Base-by-base conservation (phyloP, 1,140 invertebrate genomes). In the Bradynema listronoti region DNA sequence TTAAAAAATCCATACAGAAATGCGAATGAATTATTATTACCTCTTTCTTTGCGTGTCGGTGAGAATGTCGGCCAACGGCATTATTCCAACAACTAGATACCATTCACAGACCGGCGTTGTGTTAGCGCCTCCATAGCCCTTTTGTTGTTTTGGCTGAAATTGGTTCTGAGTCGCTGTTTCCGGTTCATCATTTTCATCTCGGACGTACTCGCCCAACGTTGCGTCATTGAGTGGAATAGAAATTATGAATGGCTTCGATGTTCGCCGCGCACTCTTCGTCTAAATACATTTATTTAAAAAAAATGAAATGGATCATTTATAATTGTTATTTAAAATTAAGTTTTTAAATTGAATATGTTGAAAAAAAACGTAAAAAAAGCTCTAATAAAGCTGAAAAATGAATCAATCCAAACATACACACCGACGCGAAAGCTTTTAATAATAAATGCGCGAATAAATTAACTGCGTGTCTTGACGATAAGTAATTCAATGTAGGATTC, bases 181-280 rank as follows among this genome's bases (percentile, higher is more conserved):
- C 4, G 30, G 16, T 22, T 45, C 0, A 9, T 24, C n/a, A 9
- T 1, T 29, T 1, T 16, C 25, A 24, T n/a, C 45, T 29, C 2
- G 45, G 30, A 57, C 25, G 32, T 47, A 49, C 22, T 30, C 46
- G 22, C 56, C 56, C 9, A 9, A 19, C 25, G 46, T 27, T 49
- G 34, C 16, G 11, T 46, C 59, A 1, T 25, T 4, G 42, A 59
- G 32, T 14, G 59, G 59, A 33, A 61, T 39, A n/a, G 22, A n/a
- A n/a, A 61, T 30, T 49, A 61, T 54, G 11, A 61, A 46, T 32
- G 59, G 59, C 50, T 61, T 61, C 4, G 47, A 50, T 25, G 11
- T 46, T 1, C 59, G 30, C 4, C 55, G 59, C 34, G 59, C 25
- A 11, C 29, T n/a, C 14, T 61, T 61, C n/a, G 27, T 34, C 56